Evolutionary conservation across 2,113 vertebrate genomes (phyloP), one percentile per base, ranked within the genome.

Genomic region (Cynocephalus volans): DNA sequence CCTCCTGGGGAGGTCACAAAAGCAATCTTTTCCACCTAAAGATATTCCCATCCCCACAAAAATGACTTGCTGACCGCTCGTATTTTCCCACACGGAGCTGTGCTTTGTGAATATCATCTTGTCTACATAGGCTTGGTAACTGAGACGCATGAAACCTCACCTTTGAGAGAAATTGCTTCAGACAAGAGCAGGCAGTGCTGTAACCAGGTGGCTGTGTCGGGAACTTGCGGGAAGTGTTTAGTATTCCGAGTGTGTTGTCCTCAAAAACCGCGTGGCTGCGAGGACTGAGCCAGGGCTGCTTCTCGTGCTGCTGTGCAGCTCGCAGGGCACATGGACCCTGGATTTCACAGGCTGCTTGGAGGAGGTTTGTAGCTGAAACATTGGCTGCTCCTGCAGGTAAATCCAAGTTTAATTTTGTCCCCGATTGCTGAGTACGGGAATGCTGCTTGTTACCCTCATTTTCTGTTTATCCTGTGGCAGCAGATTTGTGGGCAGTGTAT

Each of bases 231-330:
- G 87, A 45, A 24, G 54, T 19, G 45, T 85, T 97, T 96, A 67
- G 91, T 96, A 98, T 97, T 97, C 96, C 0, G 1, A 3, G 64
- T 17, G 81, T 31, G 1, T 96, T 10, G 2, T 31, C 70, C 77
- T 86, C 33, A 17, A n/a, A 60, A 65, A 11, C 50, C 21, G 21
- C 6, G 0, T n/a, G 84, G 94, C 62, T 77, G 62, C 8, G 0
- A 62, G 62, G 70, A 77, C 60, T 13, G 15, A 36, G 64, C 50
- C 65, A 3, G 56, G 33, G 36, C 80, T 58, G 84, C 85, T 54
- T 62, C 31, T 15, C 4, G 1, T 15, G 12, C 11, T 33, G 64
- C 41, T 17, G 24, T 4, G 52, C 33, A 48, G 33, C 60, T 60
- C 62, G 2, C 45, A 23, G 79, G 65, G 31, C 48, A 2, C 3